A percentile compares a stretch with the other conserved stretches of the same genome.
phyloP scores from a whole-genome alignment of 2,797 vertebrate genomes.

The Momotus momota region DNA sequence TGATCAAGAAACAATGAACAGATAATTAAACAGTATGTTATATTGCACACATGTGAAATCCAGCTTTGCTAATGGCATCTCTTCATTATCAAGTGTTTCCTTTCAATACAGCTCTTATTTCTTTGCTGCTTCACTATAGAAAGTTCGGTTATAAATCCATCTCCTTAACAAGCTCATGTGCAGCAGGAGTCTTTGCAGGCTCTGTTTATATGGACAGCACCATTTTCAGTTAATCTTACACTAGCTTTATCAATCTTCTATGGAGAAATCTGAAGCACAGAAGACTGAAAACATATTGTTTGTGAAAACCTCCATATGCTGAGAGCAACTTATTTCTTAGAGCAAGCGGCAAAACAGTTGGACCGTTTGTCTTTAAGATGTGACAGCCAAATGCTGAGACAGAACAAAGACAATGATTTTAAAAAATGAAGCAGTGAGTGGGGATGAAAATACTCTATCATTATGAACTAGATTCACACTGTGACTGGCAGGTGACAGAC shows the following conservation, averaged over 20 bases:
- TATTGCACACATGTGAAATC: neutral
- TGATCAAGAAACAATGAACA: neutral
- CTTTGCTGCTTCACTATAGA: neutral
- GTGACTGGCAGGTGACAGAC: constrained; percentile 33
- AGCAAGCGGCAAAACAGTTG: constrained; percentile 53
- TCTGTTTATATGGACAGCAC: neutral
- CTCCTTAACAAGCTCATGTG: neutral
- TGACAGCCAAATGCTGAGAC: constrained; percentile 47
- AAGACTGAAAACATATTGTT: constrained; percentile 50
- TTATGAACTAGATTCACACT: neutral
- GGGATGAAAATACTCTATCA: neutral
- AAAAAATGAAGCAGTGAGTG: neutral
- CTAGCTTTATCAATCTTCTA: neutral
- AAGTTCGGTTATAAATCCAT: neutral
- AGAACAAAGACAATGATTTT: constrained; percentile 32
- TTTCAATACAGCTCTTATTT: neutral
- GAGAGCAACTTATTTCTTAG: constrained; percentile 18
- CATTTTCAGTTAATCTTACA: constrained; percentile 2
- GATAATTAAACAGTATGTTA: neutral
- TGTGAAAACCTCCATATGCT: constrained; percentile 44
- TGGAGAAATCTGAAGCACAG: neutral
- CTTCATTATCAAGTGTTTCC: neutral
- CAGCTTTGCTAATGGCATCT: neutral
- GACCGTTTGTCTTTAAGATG: constrained; percentile 39
- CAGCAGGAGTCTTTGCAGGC: neutral